Evolutionary conservation across 64 coral and sea anemone species (phyloP).

Genomic region (Porites lutea): DNA sequence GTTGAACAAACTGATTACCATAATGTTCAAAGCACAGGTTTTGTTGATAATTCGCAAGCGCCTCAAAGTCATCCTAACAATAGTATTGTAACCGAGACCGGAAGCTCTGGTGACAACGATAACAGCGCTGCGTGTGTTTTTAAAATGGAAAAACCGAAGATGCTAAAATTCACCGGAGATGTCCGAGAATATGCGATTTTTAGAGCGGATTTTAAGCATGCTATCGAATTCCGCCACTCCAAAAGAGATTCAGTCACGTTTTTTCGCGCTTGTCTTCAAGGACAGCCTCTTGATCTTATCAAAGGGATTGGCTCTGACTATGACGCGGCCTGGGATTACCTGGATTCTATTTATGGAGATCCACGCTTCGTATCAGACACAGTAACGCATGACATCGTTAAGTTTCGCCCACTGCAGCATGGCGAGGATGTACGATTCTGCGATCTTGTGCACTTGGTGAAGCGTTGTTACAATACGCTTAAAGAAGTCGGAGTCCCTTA

Average conservation of each 20-base stretch:
- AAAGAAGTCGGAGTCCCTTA: conserved; percentile 30
- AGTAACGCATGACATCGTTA: conserved; percentile 29
- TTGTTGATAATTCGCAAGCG: neutral
- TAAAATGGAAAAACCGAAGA: conserved; percentile 27
- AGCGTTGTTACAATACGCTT: conserved; percentile 30
- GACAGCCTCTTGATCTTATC: conserved; percentile 30
- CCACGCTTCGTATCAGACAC: conserved; percentile 43
- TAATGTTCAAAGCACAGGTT: neutral
- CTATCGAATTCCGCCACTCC: neutral
- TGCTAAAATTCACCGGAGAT: conserved; percentile 4
- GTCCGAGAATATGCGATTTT: conserved; percentile 13
- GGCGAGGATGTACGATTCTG: conserved; percentile 67
- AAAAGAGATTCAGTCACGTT: conserved; percentile 47
- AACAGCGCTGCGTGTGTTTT: neutral
- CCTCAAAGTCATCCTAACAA: neutral
- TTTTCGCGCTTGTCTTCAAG: conserved; percentile 3
- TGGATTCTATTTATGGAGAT: conserved; percentile 63
- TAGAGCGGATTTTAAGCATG: conserved; percentile 25
- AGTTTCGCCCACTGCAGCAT: conserved; percentile 12
- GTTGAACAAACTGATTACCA: neutral
- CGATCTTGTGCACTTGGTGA: conserved; percentile 49
- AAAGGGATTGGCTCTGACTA: conserved; percentile 62
- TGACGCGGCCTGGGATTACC: conserved; percentile 38
- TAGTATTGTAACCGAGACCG: neutral
- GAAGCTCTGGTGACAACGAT: neutral